Conservation (phyloP, 2,113 vertebrate species). For the Arizona elegans region DNA sequence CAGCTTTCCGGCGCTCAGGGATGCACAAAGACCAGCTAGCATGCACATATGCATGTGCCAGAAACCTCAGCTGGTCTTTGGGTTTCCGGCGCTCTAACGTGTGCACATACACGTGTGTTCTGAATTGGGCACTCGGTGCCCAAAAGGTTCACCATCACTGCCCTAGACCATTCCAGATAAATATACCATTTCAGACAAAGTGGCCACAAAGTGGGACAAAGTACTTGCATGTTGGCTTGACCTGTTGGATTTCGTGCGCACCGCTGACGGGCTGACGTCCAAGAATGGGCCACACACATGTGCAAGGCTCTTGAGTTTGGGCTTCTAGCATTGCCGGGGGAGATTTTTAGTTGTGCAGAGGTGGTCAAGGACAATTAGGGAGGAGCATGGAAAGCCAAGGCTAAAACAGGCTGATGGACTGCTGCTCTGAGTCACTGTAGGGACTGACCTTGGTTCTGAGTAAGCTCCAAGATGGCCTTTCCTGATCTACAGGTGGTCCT, state of each 20-base stretch:
- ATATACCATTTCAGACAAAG: neutral
- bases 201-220: neutral
- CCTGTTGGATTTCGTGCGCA: neutral
- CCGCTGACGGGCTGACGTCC: too few species aligned
- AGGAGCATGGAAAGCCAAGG: neutral
- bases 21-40: too few species aligned
- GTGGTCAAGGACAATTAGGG: too few species aligned
- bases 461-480: neutral
- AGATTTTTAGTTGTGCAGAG: neutral
- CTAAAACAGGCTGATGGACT: neutral
- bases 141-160: too few species aligned
- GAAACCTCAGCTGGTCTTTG: too few species aligned
- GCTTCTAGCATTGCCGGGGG: too few species aligned
- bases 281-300: neutral
- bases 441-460: neutral
- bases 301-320: neutral
- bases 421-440: neutral
- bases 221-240: neutral
- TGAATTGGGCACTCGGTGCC: too few species aligned
- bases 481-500: neutral
- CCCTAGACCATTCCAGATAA: too few species aligned
- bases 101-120: too few species aligned
- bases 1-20: too few species aligned
- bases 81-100: too few species aligned
- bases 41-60: too few species aligned